A percentile compares a stretch with the other conserved stretches of the same genome.
phyloP scores from a whole-genome alignment of 2,888 invertebrate species.

The Sinelater perroti region DNA sequence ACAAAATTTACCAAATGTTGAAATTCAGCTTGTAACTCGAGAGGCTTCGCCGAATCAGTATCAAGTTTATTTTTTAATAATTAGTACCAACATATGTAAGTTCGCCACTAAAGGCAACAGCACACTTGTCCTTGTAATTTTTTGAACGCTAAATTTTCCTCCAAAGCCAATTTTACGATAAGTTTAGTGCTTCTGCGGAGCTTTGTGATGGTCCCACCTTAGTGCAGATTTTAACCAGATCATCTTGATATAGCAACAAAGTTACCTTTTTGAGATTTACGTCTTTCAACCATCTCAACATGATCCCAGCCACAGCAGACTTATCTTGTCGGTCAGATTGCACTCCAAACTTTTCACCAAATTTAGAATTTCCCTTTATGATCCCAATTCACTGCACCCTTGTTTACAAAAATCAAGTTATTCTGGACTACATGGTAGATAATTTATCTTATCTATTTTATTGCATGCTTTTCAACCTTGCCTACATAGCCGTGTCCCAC shows the following conservation, averaged over 20 bases:
- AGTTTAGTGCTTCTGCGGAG: conserved; percentile 71
- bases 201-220: conserved; percentile 81
- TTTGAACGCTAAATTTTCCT: conserved; percentile 83
- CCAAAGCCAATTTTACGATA: conserved; percentile 81
- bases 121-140: conserved; percentile 83
- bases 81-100: conserved; percentile 72
- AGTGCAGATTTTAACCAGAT: conserved; percentile 65
- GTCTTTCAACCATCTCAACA: conserved; percentile 79
- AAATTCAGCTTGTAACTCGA: conserved; percentile 81
- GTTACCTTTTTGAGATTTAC: conserved; percentile 82
- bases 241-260: background rate
- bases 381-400: conserved; percentile 81
- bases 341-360: conserved; percentile 89
- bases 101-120: conserved; percentile 79
- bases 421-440: background rate
- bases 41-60: conserved; percentile 76
- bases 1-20: conserved; percentile 87
- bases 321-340: conserved; percentile 83
- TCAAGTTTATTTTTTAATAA: conserved; percentile 72
- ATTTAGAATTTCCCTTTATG: conserved; percentile 78
- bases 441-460: conserved; percentile 73
- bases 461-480: conserved; percentile 83
- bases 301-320: conserved; percentile 89
- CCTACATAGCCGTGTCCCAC: conserved; percentile 87
- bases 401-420: conserved; percentile 23